Conservation (phyloP, 2,797 vertebrate species). For the Danio kyathit region DNA sequence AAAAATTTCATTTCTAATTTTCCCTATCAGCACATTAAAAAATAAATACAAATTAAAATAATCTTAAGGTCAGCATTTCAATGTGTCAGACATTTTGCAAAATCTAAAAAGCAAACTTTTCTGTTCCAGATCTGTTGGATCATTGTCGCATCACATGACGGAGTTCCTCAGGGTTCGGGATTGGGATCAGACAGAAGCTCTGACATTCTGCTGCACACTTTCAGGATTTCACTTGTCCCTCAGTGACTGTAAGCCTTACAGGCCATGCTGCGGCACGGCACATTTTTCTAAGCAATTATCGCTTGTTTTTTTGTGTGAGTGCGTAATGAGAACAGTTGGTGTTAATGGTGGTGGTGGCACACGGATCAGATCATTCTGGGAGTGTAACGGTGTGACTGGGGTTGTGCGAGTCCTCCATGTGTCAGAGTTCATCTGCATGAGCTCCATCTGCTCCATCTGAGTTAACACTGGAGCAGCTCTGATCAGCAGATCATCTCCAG, state of each 20-base stretch:
- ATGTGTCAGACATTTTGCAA: neutral
- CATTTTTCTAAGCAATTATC: slow-evolving; percentile 58
- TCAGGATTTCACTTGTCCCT: slow-evolving; percentile 28
- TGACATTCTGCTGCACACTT: slow-evolving; percentile 46
- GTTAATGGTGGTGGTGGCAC: slow-evolving; percentile 50
- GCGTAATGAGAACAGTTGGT: slow-evolving; percentile 63
- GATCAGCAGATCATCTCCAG: neutral
- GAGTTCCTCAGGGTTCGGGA: slow-evolving; percentile 5
- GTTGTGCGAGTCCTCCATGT: slow-evolving; percentile 56
- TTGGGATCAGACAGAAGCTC: slow-evolving; percentile 39
- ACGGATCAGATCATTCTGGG: slow-evolving; percentile 45
- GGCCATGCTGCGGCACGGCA: slow-evolving; percentile 16
- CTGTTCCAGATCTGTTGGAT: slow-evolving; percentile 27
- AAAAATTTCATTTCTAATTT: no score
- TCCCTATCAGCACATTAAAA: no score
- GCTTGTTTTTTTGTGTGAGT: slow-evolving; percentile 48
- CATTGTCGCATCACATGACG: slow-evolving; percentile 6
- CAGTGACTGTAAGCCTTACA: slow-evolving; percentile 37
- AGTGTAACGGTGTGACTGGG: slow-evolving; percentile 53
- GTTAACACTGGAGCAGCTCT: slow-evolving; percentile 47
- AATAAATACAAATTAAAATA: no score
- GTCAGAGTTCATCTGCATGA: slow-evolving; percentile 63
- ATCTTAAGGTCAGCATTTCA: neutral
- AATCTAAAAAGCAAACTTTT: neutral
- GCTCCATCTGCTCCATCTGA: slow-evolving; percentile 62